phyloP scores from a whole-genome alignment of 2,888 invertebrate species.

The Polydesmus complanatus region DNA sequence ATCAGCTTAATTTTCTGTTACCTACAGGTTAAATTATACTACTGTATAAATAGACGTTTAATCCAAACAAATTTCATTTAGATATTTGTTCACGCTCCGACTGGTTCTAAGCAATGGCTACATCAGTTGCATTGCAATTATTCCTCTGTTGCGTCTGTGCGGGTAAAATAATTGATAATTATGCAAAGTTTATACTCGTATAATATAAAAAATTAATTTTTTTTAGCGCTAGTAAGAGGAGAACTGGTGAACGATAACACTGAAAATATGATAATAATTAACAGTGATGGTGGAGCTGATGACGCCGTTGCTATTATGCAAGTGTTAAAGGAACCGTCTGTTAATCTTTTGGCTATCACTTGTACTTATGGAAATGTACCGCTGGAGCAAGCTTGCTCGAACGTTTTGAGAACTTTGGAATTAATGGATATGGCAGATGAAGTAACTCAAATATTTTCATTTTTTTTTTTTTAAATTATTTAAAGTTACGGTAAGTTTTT shows the following conservation, averaged over 20 bases:
- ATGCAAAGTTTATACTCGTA: not conserved
- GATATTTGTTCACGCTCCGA: no score
- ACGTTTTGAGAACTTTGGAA: constrained; percentile 3
- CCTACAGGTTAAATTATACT: no score
- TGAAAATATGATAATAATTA: not conserved
- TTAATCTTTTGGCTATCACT: constrained; percentile 1
- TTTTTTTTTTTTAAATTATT: no score
- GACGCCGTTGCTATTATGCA: constrained; percentile 6
- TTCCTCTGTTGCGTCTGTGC: not conserved
- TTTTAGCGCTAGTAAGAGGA: not conserved
- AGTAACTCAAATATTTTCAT: no score
- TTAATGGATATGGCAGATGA: constrained; percentile 1
- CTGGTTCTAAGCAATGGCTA: not conserved
- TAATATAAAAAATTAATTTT: not conserved
- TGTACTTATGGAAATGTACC: constrained; percentile 9
- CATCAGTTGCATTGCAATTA: not conserved
- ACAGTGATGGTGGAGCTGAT: constrained; percentile 8
- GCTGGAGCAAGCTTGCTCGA: constrained; percentile 1
- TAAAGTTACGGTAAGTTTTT: no score
- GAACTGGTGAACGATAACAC: no score
- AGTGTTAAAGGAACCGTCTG: not conserved
- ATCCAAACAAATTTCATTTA: no score
- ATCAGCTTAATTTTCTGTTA: no score
- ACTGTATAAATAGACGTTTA: no score
- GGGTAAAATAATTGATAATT: not conserved